A percentile compares a stretch with the other conserved stretches of the same genome.
Conservation (phyloP, 2,797 vertebrate species). For the Psittacula derbiana region DNA sequence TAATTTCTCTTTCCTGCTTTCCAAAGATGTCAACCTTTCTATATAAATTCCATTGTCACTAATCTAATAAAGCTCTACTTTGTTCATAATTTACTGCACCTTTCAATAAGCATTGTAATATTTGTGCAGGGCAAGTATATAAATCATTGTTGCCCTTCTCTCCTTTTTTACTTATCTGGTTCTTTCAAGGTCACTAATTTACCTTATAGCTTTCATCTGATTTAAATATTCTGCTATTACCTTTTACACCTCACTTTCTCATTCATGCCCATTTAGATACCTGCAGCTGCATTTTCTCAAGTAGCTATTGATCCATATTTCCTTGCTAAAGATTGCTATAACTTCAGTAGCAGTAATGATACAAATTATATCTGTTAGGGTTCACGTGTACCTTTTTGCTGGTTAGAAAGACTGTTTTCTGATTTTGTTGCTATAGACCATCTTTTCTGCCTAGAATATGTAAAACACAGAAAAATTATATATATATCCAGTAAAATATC, state of each 20-base stretch:
- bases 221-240: constrained; percentile 58
- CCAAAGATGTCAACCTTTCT: background rate
- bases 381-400: background rate
- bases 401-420: background rate
- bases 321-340: constrained; percentile 59
- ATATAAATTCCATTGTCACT: background rate
- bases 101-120: constrained; percentile 52
- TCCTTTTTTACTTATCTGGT: constrained; percentile 8
- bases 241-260: constrained; percentile 49
- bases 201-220: constrained; percentile 47
- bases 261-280: constrained; percentile 21
- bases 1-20: background rate
- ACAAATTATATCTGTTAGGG: constrained; percentile 23
- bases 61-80: constrained; percentile 36
- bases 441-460: background rate
- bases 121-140: constrained; percentile 42
- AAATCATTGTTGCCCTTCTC: constrained; percentile 41
- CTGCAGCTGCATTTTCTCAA: constrained; percentile 41
- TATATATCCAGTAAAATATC: background rate
- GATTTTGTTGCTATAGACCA: background rate
- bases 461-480: background rate
- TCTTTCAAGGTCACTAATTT: constrained; percentile 58
- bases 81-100: constrained; percentile 32
- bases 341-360: constrained; percentile 40
- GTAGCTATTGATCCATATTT: constrained; percentile 53